Percentiles rank a stretch among this genome's conserved stretches.
phyloP scores from a whole-genome alignment of 1,140 invertebrate genomes.

The Homalodisca vitripennis region DNA sequence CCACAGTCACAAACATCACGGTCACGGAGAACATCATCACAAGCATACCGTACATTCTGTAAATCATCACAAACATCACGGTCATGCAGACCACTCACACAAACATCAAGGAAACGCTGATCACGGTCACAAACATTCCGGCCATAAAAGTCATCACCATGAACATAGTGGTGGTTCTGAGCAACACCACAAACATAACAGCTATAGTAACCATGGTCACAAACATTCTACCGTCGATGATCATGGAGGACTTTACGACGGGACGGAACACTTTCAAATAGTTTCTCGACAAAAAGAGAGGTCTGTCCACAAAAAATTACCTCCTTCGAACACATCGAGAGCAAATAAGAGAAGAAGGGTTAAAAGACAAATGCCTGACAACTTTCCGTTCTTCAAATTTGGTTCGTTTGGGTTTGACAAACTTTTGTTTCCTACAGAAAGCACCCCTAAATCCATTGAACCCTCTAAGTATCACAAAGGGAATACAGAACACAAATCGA shows the following conservation, averaged over 20 bases:
- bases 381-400: constrained; percentile 1
- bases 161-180: constrained; percentile 1
- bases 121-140: constrained; percentile 17
- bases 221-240: constrained; percentile 13
- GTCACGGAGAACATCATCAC: constrained; percentile 20
- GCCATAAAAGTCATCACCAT: neutral
- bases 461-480: neutral
- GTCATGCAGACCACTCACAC: constrained; percentile 20
- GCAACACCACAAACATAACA: constrained; percentile 20
- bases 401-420: constrained; percentile 1
- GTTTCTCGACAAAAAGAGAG: neutral
- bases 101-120: constrained; percentile 8
- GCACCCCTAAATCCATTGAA: too few species aligned
- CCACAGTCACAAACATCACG: constrained; percentile 20
- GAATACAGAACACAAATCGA: neutral
- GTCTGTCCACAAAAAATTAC: neutral
- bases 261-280: neutral
- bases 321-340: neutral
- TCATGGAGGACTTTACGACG: neutral
- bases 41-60: constrained; percentile 14
- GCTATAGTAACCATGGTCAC: constrained; percentile 5
- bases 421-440: neutral
- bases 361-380: neutral
- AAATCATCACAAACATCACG: constrained; percentile 26
- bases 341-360: neutral